Conservation (phyloP, 2,113 vertebrate genomes). For the Gymnorhina tibicen region DNA sequence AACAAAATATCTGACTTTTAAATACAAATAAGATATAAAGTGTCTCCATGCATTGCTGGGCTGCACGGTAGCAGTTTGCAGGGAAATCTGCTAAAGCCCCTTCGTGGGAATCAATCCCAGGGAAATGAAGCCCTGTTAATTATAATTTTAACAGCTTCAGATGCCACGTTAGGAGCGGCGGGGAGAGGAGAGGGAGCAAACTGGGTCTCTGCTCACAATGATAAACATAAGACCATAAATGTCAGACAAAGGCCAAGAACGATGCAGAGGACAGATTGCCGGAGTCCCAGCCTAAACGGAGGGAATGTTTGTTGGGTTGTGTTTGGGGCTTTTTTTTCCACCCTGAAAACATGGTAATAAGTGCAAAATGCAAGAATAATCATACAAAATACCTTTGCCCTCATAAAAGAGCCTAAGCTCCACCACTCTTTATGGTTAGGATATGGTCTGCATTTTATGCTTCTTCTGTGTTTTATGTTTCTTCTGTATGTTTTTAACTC, state of each 20-base stretch:
- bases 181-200: neutral
- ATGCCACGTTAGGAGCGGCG: neutral
- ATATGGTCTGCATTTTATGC: neutral
- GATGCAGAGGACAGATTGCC: neutral
- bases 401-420: neutral
- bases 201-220: neutral
- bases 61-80: neutral
- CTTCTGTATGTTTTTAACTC: neutral
- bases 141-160: conserved; percentile 1
- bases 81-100: conserved; percentile 15
- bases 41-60: neutral
- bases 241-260: conserved; percentile 42
- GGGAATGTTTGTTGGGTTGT: neutral
- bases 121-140: conserved; percentile 8
- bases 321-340: neutral
- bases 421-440: neutral
- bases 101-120: neutral
- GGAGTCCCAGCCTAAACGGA: neutral
- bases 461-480: neutral
- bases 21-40: conserved; percentile 29
- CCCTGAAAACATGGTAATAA: neutral
- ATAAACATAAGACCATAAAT: neutral
- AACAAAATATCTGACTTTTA: conserved; percentile 63
- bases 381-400: neutral
- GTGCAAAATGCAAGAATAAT: neutral